These are phyloP conservation scores for Chondrosia reniformis DNA, from an alignment of 37 sponge, comb jelly and placozoan genomes.

Conservation along the genomic window DNA sequence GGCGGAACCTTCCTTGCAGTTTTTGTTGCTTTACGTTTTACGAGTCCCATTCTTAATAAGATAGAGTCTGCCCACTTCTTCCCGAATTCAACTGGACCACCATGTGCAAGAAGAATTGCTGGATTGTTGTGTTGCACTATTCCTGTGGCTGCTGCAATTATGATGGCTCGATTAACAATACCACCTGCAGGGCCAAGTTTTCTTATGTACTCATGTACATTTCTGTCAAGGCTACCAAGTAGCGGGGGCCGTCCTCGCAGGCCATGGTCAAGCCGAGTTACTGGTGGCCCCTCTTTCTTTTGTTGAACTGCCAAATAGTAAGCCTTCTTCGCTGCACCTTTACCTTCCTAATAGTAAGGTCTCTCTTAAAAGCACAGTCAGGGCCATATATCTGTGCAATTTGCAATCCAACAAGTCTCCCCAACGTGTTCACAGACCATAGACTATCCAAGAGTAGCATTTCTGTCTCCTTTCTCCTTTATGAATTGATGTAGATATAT, in stretches of 20 bases:
- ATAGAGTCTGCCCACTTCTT: neutral
- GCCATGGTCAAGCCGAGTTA: slow-evolving; percentile 16
- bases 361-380: neutral
- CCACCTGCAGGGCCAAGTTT: slow-evolving; percentile 3
- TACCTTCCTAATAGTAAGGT: neutral
- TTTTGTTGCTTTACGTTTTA: slow-evolving; percentile 22
- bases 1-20: slow-evolving; percentile 20
- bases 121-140: slow-evolving; percentile 28
- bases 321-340: neutral
- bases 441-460: neutral
- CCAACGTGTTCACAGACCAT: neutral
- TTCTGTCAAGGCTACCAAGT: neutral
- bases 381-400: neutral
- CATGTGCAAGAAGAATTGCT: slow-evolving; percentile 12
- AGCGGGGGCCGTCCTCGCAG: slow-evolving; percentile 18
- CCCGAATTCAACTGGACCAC: slow-evolving; percentile 3
- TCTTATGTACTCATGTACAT: slow-evolving; percentile 2
- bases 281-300: too few relatives aligned
- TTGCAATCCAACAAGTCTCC: neutral
- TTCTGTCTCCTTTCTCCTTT: neutral
- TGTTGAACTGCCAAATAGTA: too few relatives aligned
- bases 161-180: slow-evolving; percentile 25
- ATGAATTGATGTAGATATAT: too few relatives aligned
- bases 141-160: slow-evolving; percentile 34
- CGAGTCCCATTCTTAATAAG: neutral